Base-by-base conservation (phyloP, 2,888 invertebrate genomes). In the Eupeodes luniger region DNA sequence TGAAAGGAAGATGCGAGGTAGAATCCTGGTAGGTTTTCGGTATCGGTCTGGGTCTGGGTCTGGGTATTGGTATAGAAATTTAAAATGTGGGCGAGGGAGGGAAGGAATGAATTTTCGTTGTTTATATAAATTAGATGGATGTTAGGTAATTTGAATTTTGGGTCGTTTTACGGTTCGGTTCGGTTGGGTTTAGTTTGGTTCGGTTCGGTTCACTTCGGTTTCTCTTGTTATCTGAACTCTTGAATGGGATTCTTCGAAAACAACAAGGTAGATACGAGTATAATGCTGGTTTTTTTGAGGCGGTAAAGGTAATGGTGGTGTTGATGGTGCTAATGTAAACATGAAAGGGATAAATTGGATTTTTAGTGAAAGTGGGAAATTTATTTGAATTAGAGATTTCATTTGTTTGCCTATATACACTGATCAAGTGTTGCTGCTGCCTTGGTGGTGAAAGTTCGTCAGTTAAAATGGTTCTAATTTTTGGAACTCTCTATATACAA, bases 81-180 rank as follows among this genome's bases (percentile, higher is more conserved):
- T 1, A 44, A 44, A 64, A 44, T 47, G 16, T 7, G 10, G 19
- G 19, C 4, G 19, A 16, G 19, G 36, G 40, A 40, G 40, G 40
- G 40, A 40, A 40, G 40, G 40, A 40, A 27, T 11, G 61, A n/a
- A n/a, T 16, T 62, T 62, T 40, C 47, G 19, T 47, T 47, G 14
- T 66, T 6, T 16, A 14, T 47, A 47, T 14, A 66, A 49, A 66
- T 66, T 47, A 66, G 66, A 66, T 27, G 66, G 47, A 59, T 72
- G 59, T 59, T 40, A 49, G 47, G 72, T 47, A 57, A 72, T 72
- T 72, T 59, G 59, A 72, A 72, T 14, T 72, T 72, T 1, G 57
- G 72, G 47, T 59, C 72, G 72, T 72, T 72, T 72, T 72, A 16
- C 69, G 69, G 69, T 69, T 69, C 16, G 51, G 34, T 64, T 19